phyloP scores from a whole-genome alignment of 2,888 invertebrate genomes.

The Epinotia nisella region DNA sequence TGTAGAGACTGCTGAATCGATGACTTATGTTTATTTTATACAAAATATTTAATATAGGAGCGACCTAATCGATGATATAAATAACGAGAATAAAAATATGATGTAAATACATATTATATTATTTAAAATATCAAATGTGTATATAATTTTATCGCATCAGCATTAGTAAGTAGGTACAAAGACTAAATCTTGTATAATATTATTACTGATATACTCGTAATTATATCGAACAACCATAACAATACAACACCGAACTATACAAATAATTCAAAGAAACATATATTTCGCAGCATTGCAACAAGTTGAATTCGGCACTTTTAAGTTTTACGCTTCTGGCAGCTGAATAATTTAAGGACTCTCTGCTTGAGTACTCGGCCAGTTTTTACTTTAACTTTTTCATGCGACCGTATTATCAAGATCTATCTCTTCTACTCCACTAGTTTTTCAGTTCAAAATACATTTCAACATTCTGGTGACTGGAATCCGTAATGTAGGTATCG shows the following conservation, averaged over 20 bases:
- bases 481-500: background rate
- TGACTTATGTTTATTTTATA: too few relatives aligned
- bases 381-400: constrained; percentile 35
- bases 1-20: too few relatives aligned
- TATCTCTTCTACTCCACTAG: constrained; percentile 8
- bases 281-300: constrained; percentile 28
- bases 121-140: too few relatives aligned
- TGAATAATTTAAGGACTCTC: constrained; percentile 42
- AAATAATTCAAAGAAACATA: constrained; percentile 2
- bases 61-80: too few relatives aligned
- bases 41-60: too few relatives aligned
- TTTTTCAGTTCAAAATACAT: constrained; percentile 17
- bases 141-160: too few relatives aligned
- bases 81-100: too few relatives aligned
- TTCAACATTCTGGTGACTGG: constrained; percentile 13
- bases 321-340: constrained; percentile 27
- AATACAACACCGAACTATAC: background rate
- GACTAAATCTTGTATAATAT: too few relatives aligned
- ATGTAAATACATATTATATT: too few relatives aligned
- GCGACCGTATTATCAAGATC: constrained; percentile 25
- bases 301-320: constrained; percentile 32
- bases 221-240: background rate
- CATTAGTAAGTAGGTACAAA: too few relatives aligned
- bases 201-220: too few relatives aligned
- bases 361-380: constrained; percentile 28